phyloP scores from a whole-genome alignment of 1,140 invertebrate species.

The Galleria mellonella region DNA sequence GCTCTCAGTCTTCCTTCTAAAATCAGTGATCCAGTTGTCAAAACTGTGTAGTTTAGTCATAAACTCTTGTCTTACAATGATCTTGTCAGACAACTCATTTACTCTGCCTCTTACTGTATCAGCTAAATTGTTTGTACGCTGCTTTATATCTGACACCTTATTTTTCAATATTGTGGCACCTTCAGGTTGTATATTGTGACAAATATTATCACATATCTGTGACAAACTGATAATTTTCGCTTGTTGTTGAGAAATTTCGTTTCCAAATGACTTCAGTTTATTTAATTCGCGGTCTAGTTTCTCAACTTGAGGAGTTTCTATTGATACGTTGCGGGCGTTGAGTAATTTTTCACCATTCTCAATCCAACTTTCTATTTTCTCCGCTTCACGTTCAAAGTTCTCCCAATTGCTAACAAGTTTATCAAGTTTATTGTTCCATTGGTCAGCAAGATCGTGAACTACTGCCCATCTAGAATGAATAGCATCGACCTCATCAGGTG shows the following conservation, averaged over 20 bases:
- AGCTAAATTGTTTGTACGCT: conserved; percentile 80
- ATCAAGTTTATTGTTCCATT: conserved; percentile 85
- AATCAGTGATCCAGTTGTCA: conserved; percentile 87
- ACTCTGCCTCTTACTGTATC: conserved; percentile 84
- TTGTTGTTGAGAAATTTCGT: conserved; percentile 87
- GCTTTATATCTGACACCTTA: conserved; percentile 83
- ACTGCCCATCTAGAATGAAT: conserved; percentile 86
- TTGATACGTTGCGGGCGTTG: conserved; percentile 72
- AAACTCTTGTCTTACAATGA: conserved; percentile 89
- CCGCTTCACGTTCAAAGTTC: conserved; percentile 82
- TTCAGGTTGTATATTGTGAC: conserved; percentile 84
- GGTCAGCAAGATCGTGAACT: conserved; percentile 82
- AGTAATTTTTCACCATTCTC: conserved; percentile 78
- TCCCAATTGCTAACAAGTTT: conserved; percentile 88
- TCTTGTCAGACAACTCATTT: conserved; percentile 86
- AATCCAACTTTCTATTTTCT: conserved; percentile 85
- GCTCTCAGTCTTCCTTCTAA: conserved; percentile 83
- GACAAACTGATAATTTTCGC: conserved; percentile 86
- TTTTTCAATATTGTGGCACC: conserved; percentile 82
- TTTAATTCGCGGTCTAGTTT: conserved; percentile 83
- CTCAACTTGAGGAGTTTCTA: conserved; percentile 80
- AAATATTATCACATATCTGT: conserved; percentile 86
- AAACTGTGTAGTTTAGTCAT: conserved; percentile 87
- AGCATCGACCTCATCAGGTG: conserved; percentile 87
- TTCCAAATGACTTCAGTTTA: conserved; percentile 84